Evolutionary conservation across 2,888 invertebrate genomes (phyloP).

Genomic region (Cerceris ruficornis): DNA sequence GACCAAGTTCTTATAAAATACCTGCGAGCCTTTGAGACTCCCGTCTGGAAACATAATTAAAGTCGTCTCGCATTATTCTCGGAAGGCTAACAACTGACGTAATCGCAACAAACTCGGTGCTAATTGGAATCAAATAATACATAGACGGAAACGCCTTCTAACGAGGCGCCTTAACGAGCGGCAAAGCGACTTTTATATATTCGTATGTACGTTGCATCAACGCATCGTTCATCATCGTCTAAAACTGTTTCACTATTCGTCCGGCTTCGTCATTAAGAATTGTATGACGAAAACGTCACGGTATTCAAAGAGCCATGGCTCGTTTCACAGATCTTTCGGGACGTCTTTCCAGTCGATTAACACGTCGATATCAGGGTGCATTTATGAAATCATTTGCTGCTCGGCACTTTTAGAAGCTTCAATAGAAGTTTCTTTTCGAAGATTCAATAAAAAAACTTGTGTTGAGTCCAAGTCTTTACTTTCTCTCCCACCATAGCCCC

Average conservation of each 20-base stretch:
- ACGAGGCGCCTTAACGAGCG: conserved; percentile 42
- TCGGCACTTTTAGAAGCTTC: too few species aligned
- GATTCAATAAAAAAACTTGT: too few species aligned
- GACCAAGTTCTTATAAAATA: too few species aligned
- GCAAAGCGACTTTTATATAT: conserved; percentile 21
- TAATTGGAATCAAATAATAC: conserved; percentile 38
- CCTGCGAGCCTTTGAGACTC: too few species aligned
- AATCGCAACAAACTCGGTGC: conserved; percentile 22
- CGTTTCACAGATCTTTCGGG: background rate
- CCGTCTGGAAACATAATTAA: background rate
- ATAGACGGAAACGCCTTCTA: background rate
- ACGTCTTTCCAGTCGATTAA: background rate
- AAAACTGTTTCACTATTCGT: conserved; percentile 11
- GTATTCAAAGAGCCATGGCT: background rate
- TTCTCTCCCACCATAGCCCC: too few species aligned
- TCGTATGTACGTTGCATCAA: conserved; percentile 4
- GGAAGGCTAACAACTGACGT: background rate
- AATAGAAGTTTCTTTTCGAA: too few species aligned
- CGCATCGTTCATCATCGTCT: conserved; percentile 5
- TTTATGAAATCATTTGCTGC: too few species aligned
- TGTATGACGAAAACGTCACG: background rate
- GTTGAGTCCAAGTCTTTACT: too few species aligned
- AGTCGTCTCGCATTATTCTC: background rate
- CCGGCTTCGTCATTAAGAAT: background rate
- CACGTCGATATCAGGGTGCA: too few species aligned